Evolutionary conservation across 2,797 vertebrate genomes (phyloP), one percentile per base, ranked within the genome.

Genomic region (Nannoperca obscura): DNA sequence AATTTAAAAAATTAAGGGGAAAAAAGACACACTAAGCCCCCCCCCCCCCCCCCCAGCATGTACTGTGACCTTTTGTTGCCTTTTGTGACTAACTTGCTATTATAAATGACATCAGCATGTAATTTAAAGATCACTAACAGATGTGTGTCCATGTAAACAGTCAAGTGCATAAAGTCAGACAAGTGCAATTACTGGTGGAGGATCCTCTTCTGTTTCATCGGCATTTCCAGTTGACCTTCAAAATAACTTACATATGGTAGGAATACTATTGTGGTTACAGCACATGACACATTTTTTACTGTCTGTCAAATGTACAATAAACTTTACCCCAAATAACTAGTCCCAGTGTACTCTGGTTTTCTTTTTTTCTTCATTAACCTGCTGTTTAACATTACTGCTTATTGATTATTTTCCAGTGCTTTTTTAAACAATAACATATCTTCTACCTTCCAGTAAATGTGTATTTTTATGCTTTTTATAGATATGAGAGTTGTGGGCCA

Each of bases 121-220:
- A 46, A 83, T 76, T 67, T 64, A 82, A 80, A 84, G 71, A 89
- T 86, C 75, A 67, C 73, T 74, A 70, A 66, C 87, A 91, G 77
- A 90, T 90, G 88, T 88, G 76, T 65, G 74, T 27, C 30, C 22
- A 5, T 55, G 38, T 7, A 15, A 2, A 38, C 40, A 24, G 34
- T 59, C 36, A 63, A 36, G 42, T 62, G 42, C 11, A 42, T 60
- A 32, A 83, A 73, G 57, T 73, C 57, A 71, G 70, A 61, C 49
- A 55, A 77, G 57, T 74, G 30, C 36, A 64, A 65, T 68, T 71
- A 59, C 58, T 30, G 20, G n/a, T 42, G 44, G 49, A 15, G 7
- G 46, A 74, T 47, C 67, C 19, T 30, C 40, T 38, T 70, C 19
- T 3, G 11, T 19, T 46, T 38, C 13, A 47, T 67, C 22, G 49